Base-by-base conservation (phyloP, 2,797 vertebrate species). In the Poeciliopsis infans region DNA sequence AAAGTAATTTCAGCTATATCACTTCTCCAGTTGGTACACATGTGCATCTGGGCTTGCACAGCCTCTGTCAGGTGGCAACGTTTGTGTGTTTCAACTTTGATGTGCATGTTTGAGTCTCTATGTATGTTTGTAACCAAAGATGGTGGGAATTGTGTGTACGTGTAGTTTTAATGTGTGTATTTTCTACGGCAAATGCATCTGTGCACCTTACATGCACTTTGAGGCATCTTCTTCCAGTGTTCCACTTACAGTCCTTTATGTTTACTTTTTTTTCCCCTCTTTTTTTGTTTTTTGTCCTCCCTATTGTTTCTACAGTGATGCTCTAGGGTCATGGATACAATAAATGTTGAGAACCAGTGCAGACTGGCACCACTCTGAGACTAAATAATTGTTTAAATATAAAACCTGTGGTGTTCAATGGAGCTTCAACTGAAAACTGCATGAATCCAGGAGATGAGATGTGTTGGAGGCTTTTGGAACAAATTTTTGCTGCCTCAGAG, bases 121-220 rank as follows among this genome's bases (percentile, higher is more conserved):
- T 46, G 2, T 73, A 0, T 66, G 47, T 75, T 7, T 51, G 49
- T 51, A 23, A 55, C 79, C 20, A 8, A 6, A 39, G 25, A 10
- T 3, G 36, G 5, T 66, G 0, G 46, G 16, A 53, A 0, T 10
- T 77, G 66, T 59, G 0, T 33, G 5, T 15, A 46, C 41, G 41
- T 78, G 59, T 64, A 66, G 25, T 79, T 66, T 70, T 74, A 51
- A 74, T 74, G 77, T 72, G 45, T 70, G 46, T 70, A 36, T 79
- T 79, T 72, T 79, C 28, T 45, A 76, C 55, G 10, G 18, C 25
- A 75, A 85, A 80, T 82, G 82, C 83, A 82, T 84, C 76, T 81
- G 83, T 78, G 75, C 80, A 84, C 90, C 88, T 90, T 89, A 88
- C 93, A 93, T 92, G 89, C 90, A 88, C 85, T 91, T 90, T 92